Evolutionary conservation across 2,888 invertebrate species (phyloP), one percentile per base, ranked within the genome.

Genomic region (Hypena proboscidalis): DNA sequence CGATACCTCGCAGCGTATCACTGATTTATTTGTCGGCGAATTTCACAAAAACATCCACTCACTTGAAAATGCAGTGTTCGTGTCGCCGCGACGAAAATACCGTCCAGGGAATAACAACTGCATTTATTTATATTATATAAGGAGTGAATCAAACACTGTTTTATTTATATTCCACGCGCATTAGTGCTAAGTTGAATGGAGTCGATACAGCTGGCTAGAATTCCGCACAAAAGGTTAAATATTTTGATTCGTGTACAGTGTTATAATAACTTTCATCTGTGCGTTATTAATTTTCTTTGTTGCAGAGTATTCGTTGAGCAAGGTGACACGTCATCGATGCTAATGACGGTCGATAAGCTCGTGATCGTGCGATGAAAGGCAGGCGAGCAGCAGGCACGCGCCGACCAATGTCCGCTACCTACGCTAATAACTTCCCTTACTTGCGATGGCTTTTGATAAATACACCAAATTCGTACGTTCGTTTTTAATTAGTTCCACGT

Each of bases 151-250:
- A 64, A 63, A 46, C 49, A 44, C 57, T 56, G 56, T 66, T 74
- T 67, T 77, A 77, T 79, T 79, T 74, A 73, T 80, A 79, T 77
- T 77, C 77, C 39, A 33, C 46, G 57, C 60, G 64, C 72, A 70
- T 41, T 49, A 57, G 19, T 39, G 33, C 35, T 37, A 38, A n/a
- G n/a, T n/a, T n/a, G n/a, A n/a, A n/a, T n/a, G n/a, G n/a, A n/a
- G 35, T 31, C 54, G 59, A 63, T 74, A 77, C 77, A n/a, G n/a
- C 74, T 77, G 70, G 59, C 52, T 58, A 44, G 51, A 60, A 54
- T 58, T 58, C 57, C 64, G 56, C 62, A 61, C 64, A 65, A 60
- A 43, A 50, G 38, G 34, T 47, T 33, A 40, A 44, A 17, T 67
- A 57, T 67, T 67, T 59, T 58, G 61, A 59, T 62, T 63, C 36